These are phyloP conservation scores for Oreochromis niloticus DNA, from an alignment of 2,113 vertebrate genomes.

Conservation along the genomic window DNA sequence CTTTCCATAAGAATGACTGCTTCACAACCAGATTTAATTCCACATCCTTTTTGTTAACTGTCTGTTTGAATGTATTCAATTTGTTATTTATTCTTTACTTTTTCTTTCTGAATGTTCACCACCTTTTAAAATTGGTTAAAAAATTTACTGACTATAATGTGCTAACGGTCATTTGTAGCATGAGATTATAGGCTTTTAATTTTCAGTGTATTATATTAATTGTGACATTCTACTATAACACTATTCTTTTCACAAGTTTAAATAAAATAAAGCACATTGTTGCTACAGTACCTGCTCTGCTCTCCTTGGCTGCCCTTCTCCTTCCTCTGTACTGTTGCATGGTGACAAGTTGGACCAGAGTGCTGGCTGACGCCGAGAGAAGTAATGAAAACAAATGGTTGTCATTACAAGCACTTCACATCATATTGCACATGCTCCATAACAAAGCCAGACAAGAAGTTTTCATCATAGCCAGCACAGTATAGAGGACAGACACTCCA, in stretches of 20 bases:
- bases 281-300: neutral
- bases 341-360: slow-evolving; percentile 29
- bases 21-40: neutral
- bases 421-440: slow-evolving; percentile 39
- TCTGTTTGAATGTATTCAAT: neutral
- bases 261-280: neutral
- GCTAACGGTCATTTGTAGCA: neutral
- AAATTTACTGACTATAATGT: neutral
- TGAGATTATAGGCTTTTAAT: neutral
- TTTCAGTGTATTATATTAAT: neutral
- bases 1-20: neutral
- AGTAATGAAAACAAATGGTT: slow-evolving; percentile 70
- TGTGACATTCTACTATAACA: neutral
- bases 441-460: slow-evolving; percentile 40
- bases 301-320: slow-evolving; percentile 18
- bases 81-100: neutral
- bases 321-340: neutral
- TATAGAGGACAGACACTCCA: neutral
- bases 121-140: neutral
- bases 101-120: neutral
- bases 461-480: slow-evolving; percentile 41
- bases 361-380: slow-evolving; percentile 18
- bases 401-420: slow-evolving; percentile 52
- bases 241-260: neutral
- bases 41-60: neutral